Percentiles rank a stretch among this genome's conserved stretches.
These are phyloP conservation scores for Holocentrus rufus DNA, from an alignment of 2,797 vertebrate genomes.

Conservation along the genomic window DNA sequence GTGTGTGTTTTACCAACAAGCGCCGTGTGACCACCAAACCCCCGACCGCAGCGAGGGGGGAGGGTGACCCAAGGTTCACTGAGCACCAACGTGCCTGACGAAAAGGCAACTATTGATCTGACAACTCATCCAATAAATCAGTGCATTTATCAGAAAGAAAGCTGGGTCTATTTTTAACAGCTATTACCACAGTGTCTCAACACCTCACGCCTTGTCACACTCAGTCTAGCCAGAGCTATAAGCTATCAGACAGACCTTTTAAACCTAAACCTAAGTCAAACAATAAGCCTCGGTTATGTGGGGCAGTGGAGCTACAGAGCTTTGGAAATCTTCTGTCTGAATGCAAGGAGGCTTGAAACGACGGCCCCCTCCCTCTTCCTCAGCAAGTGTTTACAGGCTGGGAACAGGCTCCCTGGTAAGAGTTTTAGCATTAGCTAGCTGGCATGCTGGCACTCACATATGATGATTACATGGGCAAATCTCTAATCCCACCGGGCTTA, in stretches of 20 bases:
- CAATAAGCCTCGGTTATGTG: not conserved
- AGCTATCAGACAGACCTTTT: not conserved
- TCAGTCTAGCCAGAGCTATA: not conserved
- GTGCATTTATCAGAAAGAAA: constrained; percentile 25
- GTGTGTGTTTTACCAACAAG: constrained; percentile 30
- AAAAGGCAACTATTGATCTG: constrained; percentile 59
- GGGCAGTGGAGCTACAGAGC: not conserved
- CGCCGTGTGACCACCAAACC: constrained; percentile 23
- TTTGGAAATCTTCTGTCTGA: constrained; percentile 17
- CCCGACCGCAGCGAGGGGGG: not conserved
- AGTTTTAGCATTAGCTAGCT: constrained; percentile 56
- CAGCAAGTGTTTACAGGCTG: constrained; percentile 40
- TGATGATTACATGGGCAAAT: constrained; percentile 59
- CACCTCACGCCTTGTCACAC: constrained; percentile 4
- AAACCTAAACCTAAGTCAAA: not conserved
- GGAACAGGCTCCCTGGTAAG: constrained; percentile 48
- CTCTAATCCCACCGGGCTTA: constrained; percentile 67
- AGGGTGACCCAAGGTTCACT: constrained; percentile 61
- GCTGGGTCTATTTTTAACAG: constrained; percentile 46
- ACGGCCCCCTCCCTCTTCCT: not conserved
- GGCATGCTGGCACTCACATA: constrained; percentile 52
- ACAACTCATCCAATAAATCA: constrained; percentile 44
- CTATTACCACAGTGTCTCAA: not conserved
- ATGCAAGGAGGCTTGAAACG: not conserved
- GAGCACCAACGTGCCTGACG: constrained; percentile 21